A percentile compares a stretch with the other conserved stretches of the same genome.
Conservation (phyloP, 1,140 invertebrate genomes). For the Anthonomus grandis region DNA sequence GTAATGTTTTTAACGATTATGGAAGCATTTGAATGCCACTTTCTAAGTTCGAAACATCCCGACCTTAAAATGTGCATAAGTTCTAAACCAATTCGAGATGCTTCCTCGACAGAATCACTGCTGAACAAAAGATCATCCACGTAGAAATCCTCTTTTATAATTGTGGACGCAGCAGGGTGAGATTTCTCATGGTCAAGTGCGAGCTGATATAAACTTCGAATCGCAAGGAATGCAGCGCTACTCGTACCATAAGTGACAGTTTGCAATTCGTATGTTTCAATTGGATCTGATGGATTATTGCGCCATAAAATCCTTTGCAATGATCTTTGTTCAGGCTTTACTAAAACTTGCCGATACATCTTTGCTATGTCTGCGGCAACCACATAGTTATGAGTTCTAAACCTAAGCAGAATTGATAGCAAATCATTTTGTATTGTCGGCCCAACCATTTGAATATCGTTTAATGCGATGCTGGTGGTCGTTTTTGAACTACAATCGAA, state of each 20-base stretch:
- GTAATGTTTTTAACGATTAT: not conserved
- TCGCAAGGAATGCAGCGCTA: slow-evolving; percentile 45
- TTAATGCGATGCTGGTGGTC: slow-evolving; percentile 22
- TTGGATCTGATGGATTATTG: not conserved
- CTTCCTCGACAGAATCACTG: slow-evolving; percentile 10
- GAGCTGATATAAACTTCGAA: slow-evolving; percentile 39
- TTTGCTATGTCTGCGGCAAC: slow-evolving; percentile 48
- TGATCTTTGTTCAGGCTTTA: slow-evolving; percentile 30
- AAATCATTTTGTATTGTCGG: slow-evolving; percentile 46
- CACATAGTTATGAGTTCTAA: slow-evolving; percentile 43
- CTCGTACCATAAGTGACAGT: slow-evolving; percentile 42
- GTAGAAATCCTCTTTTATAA: slow-evolving; percentile 45
- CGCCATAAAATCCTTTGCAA: slow-evolving; percentile 41
- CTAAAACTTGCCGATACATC: slow-evolving; percentile 47
- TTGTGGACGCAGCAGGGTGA: slow-evolving; percentile 25
- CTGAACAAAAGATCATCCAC: slow-evolving; percentile 52
- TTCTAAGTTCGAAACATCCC: slow-evolving; percentile 1
- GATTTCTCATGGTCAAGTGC: slow-evolving; percentile 36
- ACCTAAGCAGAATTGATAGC: slow-evolving; percentile 46
- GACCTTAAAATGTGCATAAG: slow-evolving; percentile 34
- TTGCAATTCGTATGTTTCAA: slow-evolving; percentile 15
- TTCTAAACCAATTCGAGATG: slow-evolving; percentile 29
- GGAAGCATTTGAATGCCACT: slow-evolving; percentile 5
- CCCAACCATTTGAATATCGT: slow-evolving; percentile 38
- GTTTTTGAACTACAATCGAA: slow-evolving; percentile 44